A percentile compares a stretch with the other conserved stretches of the same genome.
phyloP scores from a whole-genome alignment of 1,140 invertebrate species.

The Planococcus citri region DNA sequence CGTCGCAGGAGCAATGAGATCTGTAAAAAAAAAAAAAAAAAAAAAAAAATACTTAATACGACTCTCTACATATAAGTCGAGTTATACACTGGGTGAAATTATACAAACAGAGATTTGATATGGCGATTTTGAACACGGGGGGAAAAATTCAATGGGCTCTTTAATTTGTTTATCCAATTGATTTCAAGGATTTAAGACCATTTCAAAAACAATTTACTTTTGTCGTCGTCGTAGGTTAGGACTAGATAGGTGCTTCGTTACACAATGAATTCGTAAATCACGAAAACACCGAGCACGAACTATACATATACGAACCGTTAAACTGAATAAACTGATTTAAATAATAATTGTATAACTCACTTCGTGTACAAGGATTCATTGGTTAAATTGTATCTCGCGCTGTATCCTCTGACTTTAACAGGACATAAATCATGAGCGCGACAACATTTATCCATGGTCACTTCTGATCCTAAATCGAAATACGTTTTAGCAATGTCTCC shows the following conservation, averaged over 20 bases:
- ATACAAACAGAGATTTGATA: no score
- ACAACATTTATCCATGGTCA: conserved; percentile 66
- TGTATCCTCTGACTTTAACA: conserved; percentile 57
- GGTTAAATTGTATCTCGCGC: conserved; percentile 59
- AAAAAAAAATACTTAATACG: background rate
- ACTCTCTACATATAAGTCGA: background rate
- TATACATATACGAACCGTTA: background rate
- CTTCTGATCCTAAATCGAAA: conserved; percentile 60
- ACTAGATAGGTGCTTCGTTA: background rate
- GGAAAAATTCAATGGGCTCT: no score
- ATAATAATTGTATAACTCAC: conserved; percentile 36
- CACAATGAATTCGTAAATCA: background rate
- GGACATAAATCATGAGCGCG: conserved; percentile 70
- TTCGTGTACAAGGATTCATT: conserved; percentile 78
- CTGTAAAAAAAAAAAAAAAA: conserved; percentile 31
- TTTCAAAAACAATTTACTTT: background rate
- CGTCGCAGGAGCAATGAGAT: conserved; percentile 75
- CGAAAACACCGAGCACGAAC: background rate
- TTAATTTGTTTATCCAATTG: background rate
- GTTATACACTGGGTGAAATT: no score
- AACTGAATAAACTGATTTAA: background rate
- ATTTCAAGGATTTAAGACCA: background rate
- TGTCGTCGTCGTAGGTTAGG: conserved; percentile 4
- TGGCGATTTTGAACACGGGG: no score
- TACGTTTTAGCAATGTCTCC: conserved; percentile 71